Evolutionary conservation across 2,797 vertebrate genomes (phyloP).

Genomic region (Babyrousa celebensis): DNA sequence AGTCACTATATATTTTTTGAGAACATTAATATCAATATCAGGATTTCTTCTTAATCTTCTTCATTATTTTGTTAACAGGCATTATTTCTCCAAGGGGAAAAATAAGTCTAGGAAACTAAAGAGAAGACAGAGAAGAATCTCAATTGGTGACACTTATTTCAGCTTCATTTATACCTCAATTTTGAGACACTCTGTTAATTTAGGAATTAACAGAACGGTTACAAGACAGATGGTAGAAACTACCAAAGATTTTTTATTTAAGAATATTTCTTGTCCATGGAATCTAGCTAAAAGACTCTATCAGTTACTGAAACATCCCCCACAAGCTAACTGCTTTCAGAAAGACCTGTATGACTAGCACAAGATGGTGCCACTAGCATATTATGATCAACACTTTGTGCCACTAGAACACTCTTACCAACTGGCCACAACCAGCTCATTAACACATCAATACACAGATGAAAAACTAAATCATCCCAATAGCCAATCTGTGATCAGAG

Average conservation of each 20-base stretch:
- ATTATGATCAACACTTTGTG: conserved; percentile 39
- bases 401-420: conserved; percentile 55
- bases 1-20: neutral
- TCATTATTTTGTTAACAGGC: conserved; percentile 82
- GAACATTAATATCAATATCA: neutral
- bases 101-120: conserved; percentile 55
- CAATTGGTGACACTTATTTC: conserved; percentile 12
- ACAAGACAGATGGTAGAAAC: conserved; percentile 61
- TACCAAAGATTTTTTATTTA: conserved; percentile 38
- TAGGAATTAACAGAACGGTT: conserved; percentile 49
- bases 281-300: conserved; percentile 53
- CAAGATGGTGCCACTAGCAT: conserved; percentile 72
- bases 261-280: conserved; percentile 26
- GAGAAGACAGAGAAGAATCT: conserved; percentile 65
- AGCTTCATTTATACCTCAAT: conserved; percentile 38
- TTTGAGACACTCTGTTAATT: conserved; percentile 45
- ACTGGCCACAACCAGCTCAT: neutral
- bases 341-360: neutral
- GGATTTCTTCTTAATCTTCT: conserved; percentile 68
- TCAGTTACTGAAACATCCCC: conserved; percentile 29
- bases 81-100: conserved; percentile 56
- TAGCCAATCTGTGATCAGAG: conserved; percentile 26
- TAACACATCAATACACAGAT: neutral
- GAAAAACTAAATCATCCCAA: conserved; percentile 47
- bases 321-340: conserved; percentile 46